These are phyloP conservation scores for Ailuropoda melanoleuca DNA, from an alignment of 2,113 vertebrate species.

Conservation along the genomic window DNA sequence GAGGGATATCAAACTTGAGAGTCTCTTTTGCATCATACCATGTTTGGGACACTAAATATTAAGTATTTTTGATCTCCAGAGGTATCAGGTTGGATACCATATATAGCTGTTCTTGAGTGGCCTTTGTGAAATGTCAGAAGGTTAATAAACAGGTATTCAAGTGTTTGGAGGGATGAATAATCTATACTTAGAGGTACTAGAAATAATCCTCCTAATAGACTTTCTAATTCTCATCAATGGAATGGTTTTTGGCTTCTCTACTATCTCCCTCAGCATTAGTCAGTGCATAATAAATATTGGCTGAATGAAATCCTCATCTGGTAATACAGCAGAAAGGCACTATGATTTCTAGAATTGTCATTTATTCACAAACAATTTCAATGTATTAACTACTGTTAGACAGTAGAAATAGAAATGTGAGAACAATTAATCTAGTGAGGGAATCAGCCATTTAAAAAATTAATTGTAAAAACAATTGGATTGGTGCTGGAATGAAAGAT, in stretches of 20 bases:
- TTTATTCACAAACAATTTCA: neutral
- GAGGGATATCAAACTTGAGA: neutral
- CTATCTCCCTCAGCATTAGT: neutral
- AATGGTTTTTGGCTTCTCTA: neutral
- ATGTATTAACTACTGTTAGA: neutral
- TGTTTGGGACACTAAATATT: neutral
- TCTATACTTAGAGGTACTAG: neutral
- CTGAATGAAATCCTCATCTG: neutral
- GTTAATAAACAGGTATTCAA: neutral
- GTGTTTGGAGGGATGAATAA: neutral
- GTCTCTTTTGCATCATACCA: neutral
- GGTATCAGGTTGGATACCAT: neutral
- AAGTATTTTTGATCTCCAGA: neutral
- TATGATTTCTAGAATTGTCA: neutral
- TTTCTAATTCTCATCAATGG: neutral
- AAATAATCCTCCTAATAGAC: neutral
- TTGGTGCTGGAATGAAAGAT: neutral
- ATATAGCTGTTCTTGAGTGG: neutral
- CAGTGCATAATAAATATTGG: neutral
- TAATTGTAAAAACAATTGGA: neutral
- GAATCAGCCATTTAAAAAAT: neutral
- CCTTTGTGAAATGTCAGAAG: neutral
- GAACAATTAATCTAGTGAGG: neutral
- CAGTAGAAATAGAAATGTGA: neutral
- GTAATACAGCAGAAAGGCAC: neutral